Evolutionary conservation across 2,888 invertebrate genomes (phyloP).

Genomic region (Patella pellucida): DNA sequence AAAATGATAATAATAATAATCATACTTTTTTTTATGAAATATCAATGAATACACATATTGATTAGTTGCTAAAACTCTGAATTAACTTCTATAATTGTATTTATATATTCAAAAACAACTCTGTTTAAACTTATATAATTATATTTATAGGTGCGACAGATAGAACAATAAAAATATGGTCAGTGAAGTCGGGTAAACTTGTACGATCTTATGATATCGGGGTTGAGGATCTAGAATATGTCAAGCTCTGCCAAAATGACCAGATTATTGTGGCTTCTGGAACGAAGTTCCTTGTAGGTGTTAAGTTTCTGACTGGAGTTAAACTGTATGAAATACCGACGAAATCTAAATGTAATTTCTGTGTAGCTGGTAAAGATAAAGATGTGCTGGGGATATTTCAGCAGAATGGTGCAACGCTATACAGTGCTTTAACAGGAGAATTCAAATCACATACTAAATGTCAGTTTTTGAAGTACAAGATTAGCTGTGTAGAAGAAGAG

Average conservation of each 20-base stretch:
- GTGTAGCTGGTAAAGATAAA: slow-evolving; percentile 18
- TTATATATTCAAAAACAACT: too few species aligned
- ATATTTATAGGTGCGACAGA: slow-evolving; percentile 47
- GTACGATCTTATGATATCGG: slow-evolving; percentile 38
- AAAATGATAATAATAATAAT: too few species aligned
- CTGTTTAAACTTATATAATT: too few species aligned
- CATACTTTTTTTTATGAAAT: too few species aligned
- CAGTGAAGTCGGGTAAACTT: slow-evolving; percentile 41
- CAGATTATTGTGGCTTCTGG: slow-evolving; percentile 9
- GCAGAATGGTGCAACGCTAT: neutral
- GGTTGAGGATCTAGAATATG: slow-evolving; percentile 31
- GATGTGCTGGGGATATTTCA: neutral
- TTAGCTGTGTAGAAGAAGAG: too few species aligned
- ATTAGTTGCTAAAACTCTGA: too few species aligned
- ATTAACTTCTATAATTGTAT: too few species aligned
- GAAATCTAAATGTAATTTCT: neutral
- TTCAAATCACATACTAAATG: neutral
- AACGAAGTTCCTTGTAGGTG: neutral
- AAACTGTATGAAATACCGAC: slow-evolving; percentile 13
- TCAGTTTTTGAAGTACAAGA: neutral
- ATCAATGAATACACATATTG: too few species aligned
- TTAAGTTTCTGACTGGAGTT: slow-evolving; percentile 12
- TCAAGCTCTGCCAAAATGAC: slow-evolving; percentile 14
- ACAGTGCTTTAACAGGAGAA: slow-evolving; percentile 17
- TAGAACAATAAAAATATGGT: slow-evolving; percentile 52